Conservation (phyloP, 2,797 vertebrate species). For the Phoxinus dragarum region DNA sequence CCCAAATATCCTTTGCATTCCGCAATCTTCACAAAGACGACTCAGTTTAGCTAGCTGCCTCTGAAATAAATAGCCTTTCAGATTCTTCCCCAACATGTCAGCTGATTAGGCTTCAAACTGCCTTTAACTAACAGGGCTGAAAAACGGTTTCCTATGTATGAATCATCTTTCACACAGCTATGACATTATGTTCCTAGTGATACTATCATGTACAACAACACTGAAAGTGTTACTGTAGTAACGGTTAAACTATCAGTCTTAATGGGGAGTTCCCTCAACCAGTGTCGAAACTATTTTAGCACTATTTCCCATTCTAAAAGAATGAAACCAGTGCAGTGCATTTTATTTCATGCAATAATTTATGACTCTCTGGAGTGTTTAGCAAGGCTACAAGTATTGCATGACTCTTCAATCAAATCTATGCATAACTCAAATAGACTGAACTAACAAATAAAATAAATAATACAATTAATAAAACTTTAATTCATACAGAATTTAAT, state of each 20-base stretch:
- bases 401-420: not conserved
- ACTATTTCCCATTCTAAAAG: not conserved
- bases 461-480: not conserved
- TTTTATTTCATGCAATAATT: not conserved
- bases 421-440: not conserved
- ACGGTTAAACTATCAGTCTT: not conserved
- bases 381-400: not conserved
- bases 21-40: constrained; percentile 24
- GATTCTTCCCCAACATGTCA: not conserved
- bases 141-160: not conserved
- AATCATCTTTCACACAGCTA: constrained; percentile 8
- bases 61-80: constrained; percentile 18
- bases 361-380: not conserved
- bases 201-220: not conserved
- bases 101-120: not conserved
- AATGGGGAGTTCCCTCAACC: not conserved
- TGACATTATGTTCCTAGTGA: not conserved
- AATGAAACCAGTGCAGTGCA: not conserved
- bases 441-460: not conserved
- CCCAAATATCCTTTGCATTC: constrained; percentile 1
- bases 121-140: not conserved
- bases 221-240: not conserved
- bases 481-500: not conserved
- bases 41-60: constrained; percentile 23
- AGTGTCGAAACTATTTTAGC: too few relatives aligned